Evolutionary conservation across 2,797 vertebrate species (phyloP).

Genomic region (Urophycis tenuis): DNA sequence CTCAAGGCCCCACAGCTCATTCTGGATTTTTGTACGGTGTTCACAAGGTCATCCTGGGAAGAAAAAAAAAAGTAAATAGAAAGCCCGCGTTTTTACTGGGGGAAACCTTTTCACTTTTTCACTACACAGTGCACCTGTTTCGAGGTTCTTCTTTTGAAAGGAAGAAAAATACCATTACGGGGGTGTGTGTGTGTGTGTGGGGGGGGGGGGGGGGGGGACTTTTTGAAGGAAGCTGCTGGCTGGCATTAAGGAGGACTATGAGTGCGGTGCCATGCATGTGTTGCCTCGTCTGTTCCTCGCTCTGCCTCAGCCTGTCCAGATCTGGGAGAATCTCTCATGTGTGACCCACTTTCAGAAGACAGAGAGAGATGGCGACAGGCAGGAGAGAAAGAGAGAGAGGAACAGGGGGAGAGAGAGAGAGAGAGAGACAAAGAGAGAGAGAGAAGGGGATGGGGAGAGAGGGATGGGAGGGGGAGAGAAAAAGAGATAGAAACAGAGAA

Average conservation of each 20-base stretch:
- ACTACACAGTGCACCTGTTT: not conserved
- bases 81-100: not conserved
- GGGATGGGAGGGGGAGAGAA: conserved; percentile 9
- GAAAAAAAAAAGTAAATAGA: not conserved
- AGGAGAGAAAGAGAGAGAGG: conserved; percentile 4
- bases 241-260: not conserved
- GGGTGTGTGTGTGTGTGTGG: too few species aligned
- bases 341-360: conserved; percentile 57
- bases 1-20: not conserved
- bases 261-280: not conserved
- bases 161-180: too few species aligned
- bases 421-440: conserved; percentile 12
- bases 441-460: conserved; percentile 17
- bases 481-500: conserved; percentile 30
- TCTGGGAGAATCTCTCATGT: conserved; percentile 56
- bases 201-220: too few species aligned
- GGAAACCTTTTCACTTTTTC: not conserved
- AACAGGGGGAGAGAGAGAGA: not conserved
- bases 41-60: not conserved
- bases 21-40: not conserved
- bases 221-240: not conserved
- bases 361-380: conserved; percentile 31
- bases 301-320: conserved; percentile 22
- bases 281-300: not conserved
- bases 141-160: too few species aligned